phyloP scores from a whole-genome alignment of 2,113 vertebrate species.

The Pseudorectes ferrugineus region DNA sequence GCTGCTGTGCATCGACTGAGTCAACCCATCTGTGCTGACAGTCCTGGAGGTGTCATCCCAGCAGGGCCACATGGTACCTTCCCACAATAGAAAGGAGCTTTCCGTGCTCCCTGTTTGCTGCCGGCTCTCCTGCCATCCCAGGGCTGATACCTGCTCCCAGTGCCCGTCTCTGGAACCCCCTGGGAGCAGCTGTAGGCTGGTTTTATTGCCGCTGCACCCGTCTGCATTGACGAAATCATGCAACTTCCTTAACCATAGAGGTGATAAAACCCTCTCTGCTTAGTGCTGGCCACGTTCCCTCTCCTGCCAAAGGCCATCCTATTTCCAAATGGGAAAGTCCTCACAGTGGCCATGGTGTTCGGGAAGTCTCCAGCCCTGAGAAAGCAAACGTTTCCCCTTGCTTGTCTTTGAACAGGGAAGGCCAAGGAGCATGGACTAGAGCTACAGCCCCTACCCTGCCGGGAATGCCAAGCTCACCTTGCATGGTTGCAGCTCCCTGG shows the following conservation, averaged over 20 bases:
- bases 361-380: background rate
- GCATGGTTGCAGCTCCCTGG: background rate
- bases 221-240: background rate
- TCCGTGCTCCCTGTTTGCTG: fast-evolving
- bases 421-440: background rate
- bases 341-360: fast-evolving
- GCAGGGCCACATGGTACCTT: fast-evolving
- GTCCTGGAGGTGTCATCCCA: background rate
- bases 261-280: background rate
- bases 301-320: background rate
- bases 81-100: background rate
- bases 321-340: background rate
- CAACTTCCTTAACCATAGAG: background rate
- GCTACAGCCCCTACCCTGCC: fast-evolving
- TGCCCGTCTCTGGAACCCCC: background rate
- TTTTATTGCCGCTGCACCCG: background rate
- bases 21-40: fast-evolving
- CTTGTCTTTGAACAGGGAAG: background rate
- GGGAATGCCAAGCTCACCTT: background rate
- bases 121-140: background rate
- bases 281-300: fast-evolving
- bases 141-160: fast-evolving
- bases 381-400: background rate
- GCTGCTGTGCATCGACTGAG: fast-evolving
- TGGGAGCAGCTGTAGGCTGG: background rate